These are phyloP conservation scores for Origma solitaria DNA, from an alignment of 2,113 vertebrate species.

Conservation along the genomic window DNA sequence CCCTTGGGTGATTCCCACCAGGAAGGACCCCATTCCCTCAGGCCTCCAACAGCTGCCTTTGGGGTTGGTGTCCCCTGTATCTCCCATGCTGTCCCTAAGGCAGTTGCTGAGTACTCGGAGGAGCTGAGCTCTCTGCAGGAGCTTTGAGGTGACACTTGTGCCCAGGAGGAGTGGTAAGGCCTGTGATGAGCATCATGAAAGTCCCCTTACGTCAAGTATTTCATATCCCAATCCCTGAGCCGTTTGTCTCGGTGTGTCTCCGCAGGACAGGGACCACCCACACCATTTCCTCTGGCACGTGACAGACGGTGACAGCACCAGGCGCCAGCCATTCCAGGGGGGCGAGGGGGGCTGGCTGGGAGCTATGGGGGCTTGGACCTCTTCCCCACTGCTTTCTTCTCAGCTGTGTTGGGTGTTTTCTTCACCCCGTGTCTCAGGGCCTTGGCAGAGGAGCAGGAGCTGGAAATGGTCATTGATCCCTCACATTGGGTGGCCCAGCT, in stretches of 20 bases:
- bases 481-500: not conserved
- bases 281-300: not conserved
- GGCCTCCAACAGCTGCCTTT: not conserved
- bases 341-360: accelerated
- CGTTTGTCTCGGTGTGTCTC: not conserved
- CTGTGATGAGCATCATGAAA: not conserved
- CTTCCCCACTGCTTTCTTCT: not conserved
- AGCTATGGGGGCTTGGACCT: not conserved
- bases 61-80: not conserved
- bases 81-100: accelerated
- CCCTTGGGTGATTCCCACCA: not conserved
- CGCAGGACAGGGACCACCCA: not conserved
- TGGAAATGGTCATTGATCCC: not conserved
- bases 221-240: not conserved
- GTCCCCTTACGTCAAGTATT: not conserved
- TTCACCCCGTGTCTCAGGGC: not conserved
- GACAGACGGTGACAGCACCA: not conserved
- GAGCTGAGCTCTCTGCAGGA: not conserved
- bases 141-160: not conserved
- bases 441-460: not conserved
- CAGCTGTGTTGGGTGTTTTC: not conserved
- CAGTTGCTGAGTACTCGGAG: not conserved
- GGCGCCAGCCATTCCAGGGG: not conserved
- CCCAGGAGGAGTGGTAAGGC: not conserved
- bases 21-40: not conserved